Evolutionary conservation across 1,140 invertebrate species (phyloP).

Genomic region (Holcopasites calliopsidis): DNA sequence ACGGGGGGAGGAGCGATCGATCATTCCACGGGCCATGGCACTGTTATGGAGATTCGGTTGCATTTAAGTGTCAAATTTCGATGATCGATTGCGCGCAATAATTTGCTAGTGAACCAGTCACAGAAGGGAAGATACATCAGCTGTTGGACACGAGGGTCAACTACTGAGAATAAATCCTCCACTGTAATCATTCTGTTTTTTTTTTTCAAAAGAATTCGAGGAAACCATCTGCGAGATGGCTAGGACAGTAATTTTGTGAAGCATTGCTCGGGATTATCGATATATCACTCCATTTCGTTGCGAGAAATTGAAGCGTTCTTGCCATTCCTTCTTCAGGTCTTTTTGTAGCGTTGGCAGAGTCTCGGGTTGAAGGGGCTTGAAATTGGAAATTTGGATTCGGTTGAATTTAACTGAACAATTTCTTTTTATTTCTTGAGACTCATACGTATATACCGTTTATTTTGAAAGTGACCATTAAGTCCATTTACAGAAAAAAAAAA

Average conservation of each 20-base stretch:
- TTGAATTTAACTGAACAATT: too few relatives aligned
- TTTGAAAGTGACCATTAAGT: too few relatives aligned
- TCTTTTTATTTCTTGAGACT: too few relatives aligned
- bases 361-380: too few relatives aligned
- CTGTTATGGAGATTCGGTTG: constrained; percentile 64
- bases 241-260: neutral
- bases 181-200: neutral
- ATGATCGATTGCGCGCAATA: constrained; percentile 70
- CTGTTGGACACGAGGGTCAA: constrained; percentile 10
- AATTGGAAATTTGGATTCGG: neutral
- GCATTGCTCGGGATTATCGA: too few relatives aligned
- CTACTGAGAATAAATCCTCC: constrained; percentile 30
- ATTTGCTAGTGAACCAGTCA: constrained; percentile 50
- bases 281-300: neutral
- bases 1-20: constrained; percentile 57
- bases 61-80: constrained; percentile 71
- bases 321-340: too few relatives aligned
- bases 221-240: neutral
- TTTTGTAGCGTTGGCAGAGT: too few relatives aligned
- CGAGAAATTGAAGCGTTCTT: neutral
- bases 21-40: constrained; percentile 53
- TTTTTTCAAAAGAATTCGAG: neutral
- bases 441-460: too few relatives aligned
- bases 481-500: too few relatives aligned
- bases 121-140: constrained; percentile 28